phyloP scores from a whole-genome alignment of 1,140 invertebrate species.

The Atta texana region DNA sequence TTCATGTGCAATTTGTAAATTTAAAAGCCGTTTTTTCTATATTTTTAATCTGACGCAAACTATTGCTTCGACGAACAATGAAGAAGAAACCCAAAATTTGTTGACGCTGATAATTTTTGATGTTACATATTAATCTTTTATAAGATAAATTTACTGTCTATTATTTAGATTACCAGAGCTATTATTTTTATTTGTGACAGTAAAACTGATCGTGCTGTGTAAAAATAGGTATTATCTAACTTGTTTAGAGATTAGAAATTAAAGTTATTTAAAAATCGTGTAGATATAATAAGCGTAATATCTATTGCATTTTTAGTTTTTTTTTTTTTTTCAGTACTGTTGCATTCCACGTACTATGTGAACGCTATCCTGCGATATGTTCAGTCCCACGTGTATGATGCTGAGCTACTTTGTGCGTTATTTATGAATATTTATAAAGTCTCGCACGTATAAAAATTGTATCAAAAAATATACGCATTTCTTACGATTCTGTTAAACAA shows the following conservation, averaged over 20 bases:
- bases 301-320: slow-evolving; percentile 6
- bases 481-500: slow-evolving; percentile 30
- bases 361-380: slow-evolving; percentile 40
- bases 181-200: background rate
- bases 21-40: background rate
- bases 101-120: background rate
- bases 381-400: slow-evolving; percentile 42
- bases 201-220: background rate
- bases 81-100: background rate
- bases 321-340: slow-evolving; percentile 18
- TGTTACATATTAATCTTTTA: background rate
- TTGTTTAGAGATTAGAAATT: slow-evolving; percentile 6
- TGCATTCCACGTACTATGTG: slow-evolving; percentile 49
- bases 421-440: slow-evolving; percentile 50
- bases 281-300: slow-evolving; percentile 32
- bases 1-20: background rate
- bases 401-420: slow-evolving; percentile 43
- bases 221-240: background rate
- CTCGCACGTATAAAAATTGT: slow-evolving; percentile 14
- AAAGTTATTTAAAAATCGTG: background rate
- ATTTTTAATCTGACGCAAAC: background rate
- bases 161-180: background rate
- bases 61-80: background rate
- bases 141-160: background rate
- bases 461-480: slow-evolving; percentile 9